A percentile compares a stretch with the other conserved stretches of the same genome.
These are phyloP conservation scores for Peromyscus melanophrys DNA, from an alignment of 2,797 vertebrate species.

Conservation along the genomic window DNA sequence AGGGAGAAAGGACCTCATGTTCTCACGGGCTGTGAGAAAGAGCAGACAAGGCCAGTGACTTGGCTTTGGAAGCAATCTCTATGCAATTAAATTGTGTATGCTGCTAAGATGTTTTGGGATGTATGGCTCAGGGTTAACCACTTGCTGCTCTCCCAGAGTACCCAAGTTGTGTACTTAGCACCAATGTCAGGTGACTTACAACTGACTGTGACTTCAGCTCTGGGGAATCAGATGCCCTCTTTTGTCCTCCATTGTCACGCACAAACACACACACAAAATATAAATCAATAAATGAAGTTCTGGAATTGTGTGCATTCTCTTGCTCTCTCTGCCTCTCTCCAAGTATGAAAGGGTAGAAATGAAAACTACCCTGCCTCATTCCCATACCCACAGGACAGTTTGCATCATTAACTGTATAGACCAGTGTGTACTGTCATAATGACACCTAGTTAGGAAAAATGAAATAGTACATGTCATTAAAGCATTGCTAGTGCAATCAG, in stretches of 20 bases:
- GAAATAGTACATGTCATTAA: neutral
- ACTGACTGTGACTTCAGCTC: neutral
- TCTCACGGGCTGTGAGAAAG: neutral
- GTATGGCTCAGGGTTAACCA: neutral
- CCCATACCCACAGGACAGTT: neutral
- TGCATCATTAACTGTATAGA: neutral
- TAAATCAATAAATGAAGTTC: neutral
- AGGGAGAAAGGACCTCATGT: neutral
- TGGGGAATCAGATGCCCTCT: neutral
- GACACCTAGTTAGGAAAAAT: neutral
- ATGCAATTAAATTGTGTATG: neutral
- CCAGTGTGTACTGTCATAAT: neutral
- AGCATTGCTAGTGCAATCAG: neutral
- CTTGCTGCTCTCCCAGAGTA: neutral
- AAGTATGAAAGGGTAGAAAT: neutral
- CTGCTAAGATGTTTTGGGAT: neutral
- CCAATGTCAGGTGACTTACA: neutral
- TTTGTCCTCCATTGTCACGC: too few relatives aligned
- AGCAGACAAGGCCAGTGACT: rapidly evolving
- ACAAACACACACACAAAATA: neutral
- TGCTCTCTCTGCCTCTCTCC: too few relatives aligned
- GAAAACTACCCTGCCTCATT: neutral
- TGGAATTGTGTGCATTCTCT: neutral
- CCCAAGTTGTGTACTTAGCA: neutral
- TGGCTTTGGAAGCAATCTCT: neutral